Conservation (phyloP, 2,888 invertebrate genomes). For the Cantharis rustica region DNA sequence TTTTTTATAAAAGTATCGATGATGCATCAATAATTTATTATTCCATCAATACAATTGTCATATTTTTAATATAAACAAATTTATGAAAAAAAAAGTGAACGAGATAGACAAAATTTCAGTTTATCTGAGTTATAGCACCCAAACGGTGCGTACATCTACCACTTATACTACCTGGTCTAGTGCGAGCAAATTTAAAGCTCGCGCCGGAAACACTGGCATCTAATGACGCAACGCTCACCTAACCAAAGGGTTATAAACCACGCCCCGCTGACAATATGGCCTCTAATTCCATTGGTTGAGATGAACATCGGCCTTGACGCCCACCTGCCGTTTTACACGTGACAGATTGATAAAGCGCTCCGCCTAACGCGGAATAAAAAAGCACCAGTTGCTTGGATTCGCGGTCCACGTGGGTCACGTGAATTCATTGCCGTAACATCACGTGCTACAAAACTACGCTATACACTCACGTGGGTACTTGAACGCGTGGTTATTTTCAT, state of each 20-base stretch:
- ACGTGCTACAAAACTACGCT: conserved; percentile 44
- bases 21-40: not conserved
- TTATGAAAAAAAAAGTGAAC: not conserved
- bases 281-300: conserved; percentile 65
- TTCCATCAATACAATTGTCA: not conserved
- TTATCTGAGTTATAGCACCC: not conserved
- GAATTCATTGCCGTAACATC: conserved; percentile 37
- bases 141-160: not conserved
- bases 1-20: not conserved
- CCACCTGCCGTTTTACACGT: conserved; percentile 51
- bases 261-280: conserved; percentile 72
- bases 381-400: conserved; percentile 50
- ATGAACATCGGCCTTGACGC: conserved; percentile 50
- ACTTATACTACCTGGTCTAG: conserved; percentile 7
- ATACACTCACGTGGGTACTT: conserved; percentile 36
- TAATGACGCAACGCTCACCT: conserved; percentile 44
- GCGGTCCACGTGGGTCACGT: conserved; percentile 43
- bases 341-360: conserved; percentile 51
- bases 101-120: not conserved
- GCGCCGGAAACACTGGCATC: conserved; percentile 29
- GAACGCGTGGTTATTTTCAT: not conserved
- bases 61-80: not conserved
- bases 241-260: conserved; percentile 53
- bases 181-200: conserved; percentile 12
- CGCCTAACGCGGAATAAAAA: conserved; percentile 45